Conservation (phyloP, 2,888 invertebrate genomes). For the Rotaria macrura region DNA sequence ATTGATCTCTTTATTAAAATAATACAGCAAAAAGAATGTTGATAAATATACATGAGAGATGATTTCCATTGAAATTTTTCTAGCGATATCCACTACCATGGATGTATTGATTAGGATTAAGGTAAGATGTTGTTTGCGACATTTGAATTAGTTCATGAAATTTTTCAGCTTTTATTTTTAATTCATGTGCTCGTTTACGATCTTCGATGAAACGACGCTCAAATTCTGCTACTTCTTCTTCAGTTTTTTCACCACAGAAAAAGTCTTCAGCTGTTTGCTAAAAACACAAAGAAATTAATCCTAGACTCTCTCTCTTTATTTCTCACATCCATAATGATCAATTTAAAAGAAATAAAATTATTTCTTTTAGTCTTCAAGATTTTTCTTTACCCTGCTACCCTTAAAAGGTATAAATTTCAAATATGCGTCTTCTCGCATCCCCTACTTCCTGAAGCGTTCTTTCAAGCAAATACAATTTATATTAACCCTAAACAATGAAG, state of each 20-base stretch:
- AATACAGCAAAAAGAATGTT: neutral
- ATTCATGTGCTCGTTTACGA: constrained; percentile 20
- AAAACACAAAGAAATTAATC: neutral
- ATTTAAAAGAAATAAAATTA: too few relatives aligned
- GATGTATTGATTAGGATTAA: neutral
- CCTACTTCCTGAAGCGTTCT: too few relatives aligned
- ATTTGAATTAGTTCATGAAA: neutral
- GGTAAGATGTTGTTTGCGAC: neutral
- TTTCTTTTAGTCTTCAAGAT: too few relatives aligned
- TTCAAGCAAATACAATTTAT: too few relatives aligned
- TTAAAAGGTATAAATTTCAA: too few relatives aligned
- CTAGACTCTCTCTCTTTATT: too few relatives aligned
- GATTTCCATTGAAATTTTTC: neutral
- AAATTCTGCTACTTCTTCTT: neutral
- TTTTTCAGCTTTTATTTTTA: constrained; percentile 14
- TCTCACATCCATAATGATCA: too few relatives aligned
- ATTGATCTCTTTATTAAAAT: neutral
- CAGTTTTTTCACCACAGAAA: neutral
- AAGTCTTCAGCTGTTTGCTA: neutral
- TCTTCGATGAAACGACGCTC: neutral
- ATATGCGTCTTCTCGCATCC: too few relatives aligned
- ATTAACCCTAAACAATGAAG: too few relatives aligned
- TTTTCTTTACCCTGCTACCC: too few relatives aligned
- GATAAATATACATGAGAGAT: neutral
- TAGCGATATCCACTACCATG: neutral